These are phyloP conservation scores for Melanerpes formicivorus DNA, from an alignment of 2,113 vertebrate genomes.

Conservation along the genomic window DNA sequence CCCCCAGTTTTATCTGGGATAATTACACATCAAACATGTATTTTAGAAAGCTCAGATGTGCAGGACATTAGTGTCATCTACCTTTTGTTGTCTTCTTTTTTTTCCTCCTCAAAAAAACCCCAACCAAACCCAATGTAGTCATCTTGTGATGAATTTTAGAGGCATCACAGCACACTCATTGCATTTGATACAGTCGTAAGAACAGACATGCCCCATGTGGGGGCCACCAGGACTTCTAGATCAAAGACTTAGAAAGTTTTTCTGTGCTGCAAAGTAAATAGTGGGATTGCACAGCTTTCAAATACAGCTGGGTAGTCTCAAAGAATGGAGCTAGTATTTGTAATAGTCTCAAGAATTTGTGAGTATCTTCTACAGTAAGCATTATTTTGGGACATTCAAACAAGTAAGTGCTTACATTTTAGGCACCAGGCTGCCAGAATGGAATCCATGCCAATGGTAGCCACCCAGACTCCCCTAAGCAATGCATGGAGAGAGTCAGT, in stretches of 20 bases:
- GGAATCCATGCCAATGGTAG: conserved; percentile 59
- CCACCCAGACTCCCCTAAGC: conserved; percentile 62
- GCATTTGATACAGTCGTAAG: background rate
- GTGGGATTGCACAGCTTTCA: conserved; percentile 8
- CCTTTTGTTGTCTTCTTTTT: background rate
- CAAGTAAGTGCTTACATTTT: conserved; percentile 55
- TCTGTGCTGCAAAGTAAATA: conserved; percentile 1
- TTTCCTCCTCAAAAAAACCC: background rate
- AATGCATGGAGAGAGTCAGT: conserved; percentile 56
- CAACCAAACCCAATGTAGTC: background rate
- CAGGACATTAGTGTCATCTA: background rate
- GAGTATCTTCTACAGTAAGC: conserved; percentile 11
- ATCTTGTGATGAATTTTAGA: background rate
- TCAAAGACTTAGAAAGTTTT: background rate
- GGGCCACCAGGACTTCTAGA: background rate
- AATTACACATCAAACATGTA: background rate
- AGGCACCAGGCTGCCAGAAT: conserved; percentile 51
- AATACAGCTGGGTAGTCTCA: background rate
- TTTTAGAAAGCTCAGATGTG: background rate
- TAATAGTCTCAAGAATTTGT: background rate
- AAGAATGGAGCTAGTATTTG: background rate
- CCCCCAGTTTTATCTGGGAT: background rate
- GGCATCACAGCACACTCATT: background rate
- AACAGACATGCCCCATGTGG: background rate
- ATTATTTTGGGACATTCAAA: conserved; percentile 51